phyloP scores from a whole-genome alignment of 1,140 invertebrate genomes.

The Vanessa atalanta region DNA sequence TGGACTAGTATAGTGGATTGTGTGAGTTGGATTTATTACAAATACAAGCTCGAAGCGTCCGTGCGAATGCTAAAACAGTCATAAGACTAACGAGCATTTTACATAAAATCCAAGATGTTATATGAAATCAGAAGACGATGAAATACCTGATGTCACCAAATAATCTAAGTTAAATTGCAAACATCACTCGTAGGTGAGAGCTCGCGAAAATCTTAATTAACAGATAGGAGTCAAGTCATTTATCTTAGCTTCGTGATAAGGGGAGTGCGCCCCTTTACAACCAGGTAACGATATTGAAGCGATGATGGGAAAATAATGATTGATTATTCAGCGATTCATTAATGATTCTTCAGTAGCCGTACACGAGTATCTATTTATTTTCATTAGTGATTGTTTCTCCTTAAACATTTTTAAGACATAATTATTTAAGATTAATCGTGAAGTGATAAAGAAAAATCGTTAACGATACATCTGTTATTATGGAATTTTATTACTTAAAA shows the following conservation, averaged over 20 bases:
- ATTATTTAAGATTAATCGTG: conserved; percentile 21
- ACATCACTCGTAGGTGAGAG: conserved; percentile 70
- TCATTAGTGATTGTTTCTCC: conserved; percentile 21
- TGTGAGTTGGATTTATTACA: not conserved
- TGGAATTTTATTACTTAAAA: conserved; percentile 9
- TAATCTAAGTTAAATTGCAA: conserved; percentile 67
- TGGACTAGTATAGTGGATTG: not conserved
- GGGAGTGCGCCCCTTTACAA: conserved; percentile 48
- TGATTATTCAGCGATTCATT: conserved; percentile 55
- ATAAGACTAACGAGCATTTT: not conserved
- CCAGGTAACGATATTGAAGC: conserved; percentile 61
- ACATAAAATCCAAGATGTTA: conserved; percentile 5
- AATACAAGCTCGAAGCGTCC: not conserved
- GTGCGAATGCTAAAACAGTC: not conserved
- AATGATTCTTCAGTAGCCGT: conserved; percentile 40
- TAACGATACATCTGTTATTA: conserved; percentile 24
- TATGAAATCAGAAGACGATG: conserved; percentile 39
- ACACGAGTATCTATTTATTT: conserved; percentile 31
- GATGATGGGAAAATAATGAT: conserved; percentile 66
- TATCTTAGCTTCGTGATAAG: conserved; percentile 73
- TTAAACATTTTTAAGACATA: not conserved
- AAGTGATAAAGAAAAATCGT: conserved; percentile 29
- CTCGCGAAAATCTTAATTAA: conserved; percentile 80
- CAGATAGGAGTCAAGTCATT: conserved; percentile 73
- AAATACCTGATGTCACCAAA: conserved; percentile 37